Evolutionary conservation across 2,113 vertebrate genomes (phyloP), one percentile per base, ranked within the genome.

Genomic region (Gobio gobio): DNA sequence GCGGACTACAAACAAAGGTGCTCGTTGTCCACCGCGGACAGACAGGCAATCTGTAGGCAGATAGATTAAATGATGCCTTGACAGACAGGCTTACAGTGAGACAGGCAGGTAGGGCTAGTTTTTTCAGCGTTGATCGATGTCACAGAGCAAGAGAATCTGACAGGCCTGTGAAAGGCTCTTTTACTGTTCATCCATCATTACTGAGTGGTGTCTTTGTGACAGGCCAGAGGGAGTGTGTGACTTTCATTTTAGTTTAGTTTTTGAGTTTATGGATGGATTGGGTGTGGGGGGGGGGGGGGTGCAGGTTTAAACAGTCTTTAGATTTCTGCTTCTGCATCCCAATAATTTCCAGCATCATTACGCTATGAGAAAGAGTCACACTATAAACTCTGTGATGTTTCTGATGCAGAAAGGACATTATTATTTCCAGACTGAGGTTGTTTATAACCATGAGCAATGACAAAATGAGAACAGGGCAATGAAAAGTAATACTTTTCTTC

Each of bases 161-260:
- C 89, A 90, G 88, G 90, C 84, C 84, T 82, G 88, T 88, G 83
- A 90, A 76, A 88, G 84, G 83, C 85, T 82, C 72, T 91, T 49
- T 76, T 85, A 87, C 86, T 91, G 70, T 86, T 89, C 89, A 90
- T 94, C 85, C 85, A 90, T 94, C 91, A 92, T 84, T 85, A 56
- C 59, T 85, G 85, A 70, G n/a, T 84, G 86, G 56, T 66, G 68
- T 76, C 51, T 66, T 49, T 61, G 75, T 54, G 26, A 85, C 20
- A 14, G 54, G n/a, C 66, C 77, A 68, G n/a, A 72, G 72, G 59
- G 56, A 33, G 75, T 51, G 73, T 83, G 63, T 18, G 66, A 83
- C 47, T 72, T 72, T 72, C 66, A 72, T 54, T 16, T 72, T 54
- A 58, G 66, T 83, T 82, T 68, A 82, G 24, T 26, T 63, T 24